Conservation (phyloP, 2,113 vertebrate species). For the Glaucomys volans region DNA sequence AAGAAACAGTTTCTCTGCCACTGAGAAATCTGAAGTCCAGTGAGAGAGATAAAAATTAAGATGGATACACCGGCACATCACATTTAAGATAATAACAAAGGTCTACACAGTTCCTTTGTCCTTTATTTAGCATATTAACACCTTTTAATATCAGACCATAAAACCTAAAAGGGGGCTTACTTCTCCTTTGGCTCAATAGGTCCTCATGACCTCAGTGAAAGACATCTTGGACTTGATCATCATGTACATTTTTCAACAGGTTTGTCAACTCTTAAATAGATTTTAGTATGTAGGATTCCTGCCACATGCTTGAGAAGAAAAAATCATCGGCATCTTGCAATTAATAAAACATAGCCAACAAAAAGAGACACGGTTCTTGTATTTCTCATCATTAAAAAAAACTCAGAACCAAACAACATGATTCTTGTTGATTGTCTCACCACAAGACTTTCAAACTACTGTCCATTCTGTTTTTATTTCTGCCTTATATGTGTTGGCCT, state of each 20-base stretch:
- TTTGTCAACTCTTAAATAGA: slow-evolving; percentile 20
- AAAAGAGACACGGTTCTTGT: not conserved
- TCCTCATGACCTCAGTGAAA: not conserved
- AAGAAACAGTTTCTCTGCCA: not conserved
- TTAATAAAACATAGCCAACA: not conserved
- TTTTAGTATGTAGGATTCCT: not conserved
- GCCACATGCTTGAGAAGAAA: not conserved
- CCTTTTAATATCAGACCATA: not conserved
- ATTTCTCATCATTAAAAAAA: not conserved
- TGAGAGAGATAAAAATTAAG: not conserved
- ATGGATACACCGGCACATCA: not conserved
- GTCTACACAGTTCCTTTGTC: not conserved
- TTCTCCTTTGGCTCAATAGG: not conserved
- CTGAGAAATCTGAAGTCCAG: not conserved
- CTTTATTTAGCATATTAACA: not conserved
- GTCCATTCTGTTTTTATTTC: slow-evolving; percentile 39
- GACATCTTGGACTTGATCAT: not conserved
- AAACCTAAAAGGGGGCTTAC: not conserved
- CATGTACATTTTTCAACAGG: not conserved
- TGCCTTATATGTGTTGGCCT: not conserved
- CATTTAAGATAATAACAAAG: not conserved
- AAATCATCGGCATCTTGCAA: not conserved
- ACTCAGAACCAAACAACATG: not conserved
- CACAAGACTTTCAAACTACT: not conserved
- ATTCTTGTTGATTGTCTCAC: slow-evolving; percentile 16